Evolutionary conservation across 2,113 vertebrate genomes (phyloP).

Genomic region (Chroicocephalus ridibundus): DNA sequence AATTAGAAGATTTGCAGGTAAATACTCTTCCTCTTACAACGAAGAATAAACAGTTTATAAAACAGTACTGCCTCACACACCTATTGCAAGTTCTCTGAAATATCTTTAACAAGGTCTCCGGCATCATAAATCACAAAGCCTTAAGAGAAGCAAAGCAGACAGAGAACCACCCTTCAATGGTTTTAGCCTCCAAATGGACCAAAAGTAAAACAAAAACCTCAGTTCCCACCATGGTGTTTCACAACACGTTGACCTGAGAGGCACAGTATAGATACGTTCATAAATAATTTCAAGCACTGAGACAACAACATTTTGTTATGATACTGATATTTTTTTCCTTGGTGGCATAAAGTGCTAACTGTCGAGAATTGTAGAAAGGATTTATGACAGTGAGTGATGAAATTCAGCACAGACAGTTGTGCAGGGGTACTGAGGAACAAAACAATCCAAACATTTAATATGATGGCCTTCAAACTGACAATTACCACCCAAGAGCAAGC

Average conservation of each 20-base stretch:
- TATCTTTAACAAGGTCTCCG: not conserved
- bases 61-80: not conserved
- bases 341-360: not conserved
- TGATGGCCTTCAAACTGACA: not conserved
- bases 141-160: not conserved
- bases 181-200: not conserved
- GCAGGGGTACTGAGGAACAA: not conserved
- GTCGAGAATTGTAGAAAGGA: not conserved
- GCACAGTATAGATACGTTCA: fast-evolving
- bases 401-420: not conserved
- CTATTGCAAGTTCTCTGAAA: not conserved
- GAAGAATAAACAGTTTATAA: not conserved
- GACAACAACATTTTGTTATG: not conserved
- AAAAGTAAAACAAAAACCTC: not conserved
- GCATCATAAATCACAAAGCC: not conserved
- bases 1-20: not conserved
- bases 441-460: not conserved
- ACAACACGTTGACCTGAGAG: not conserved
- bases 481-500: not conserved
- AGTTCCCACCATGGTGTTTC: not conserved
- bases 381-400: not conserved
- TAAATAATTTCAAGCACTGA: not conserved
- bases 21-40: not conserved
- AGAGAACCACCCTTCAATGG: not conserved
- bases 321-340: not conserved